Percentiles rank a stretch among this genome's conserved stretches.
Conservation (phyloP, 1,140 invertebrate species). For the Nasonia vitripennis region DNA sequence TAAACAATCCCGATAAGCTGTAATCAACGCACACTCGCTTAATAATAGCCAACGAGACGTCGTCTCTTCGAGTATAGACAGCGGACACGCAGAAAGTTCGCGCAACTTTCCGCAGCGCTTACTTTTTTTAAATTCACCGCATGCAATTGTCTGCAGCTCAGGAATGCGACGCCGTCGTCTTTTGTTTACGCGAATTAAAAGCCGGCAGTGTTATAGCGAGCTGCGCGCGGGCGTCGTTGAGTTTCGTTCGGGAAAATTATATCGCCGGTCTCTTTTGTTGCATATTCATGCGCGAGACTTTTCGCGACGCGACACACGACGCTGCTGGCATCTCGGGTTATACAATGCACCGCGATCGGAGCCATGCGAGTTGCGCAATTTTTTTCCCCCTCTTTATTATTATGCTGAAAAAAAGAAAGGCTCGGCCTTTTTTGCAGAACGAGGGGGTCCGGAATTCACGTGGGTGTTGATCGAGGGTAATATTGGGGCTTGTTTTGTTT, state of each 20-base stretch:
- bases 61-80: too few species aligned
- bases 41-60: too few species aligned
- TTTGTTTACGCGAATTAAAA: neutral
- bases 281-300: slow-evolving; percentile 19
- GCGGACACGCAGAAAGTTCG: too few species aligned
- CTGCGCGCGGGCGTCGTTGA: neutral
- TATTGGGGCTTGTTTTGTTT: too few species aligned
- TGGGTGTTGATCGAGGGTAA: neutral
- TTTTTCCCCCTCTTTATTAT: neutral
- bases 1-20: too few species aligned
- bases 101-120: neutral
- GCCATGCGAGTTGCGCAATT: neutral
- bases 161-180: neutral
- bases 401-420: neutral
- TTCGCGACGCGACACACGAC: neutral
- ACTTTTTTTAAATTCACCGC: neutral
- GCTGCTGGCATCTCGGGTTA: neutral
- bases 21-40: too few species aligned
- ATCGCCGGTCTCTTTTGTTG: neutral
- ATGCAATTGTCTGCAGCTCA: neutral
- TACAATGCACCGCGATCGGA: slow-evolving; percentile 14
- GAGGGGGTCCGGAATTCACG: neutral
- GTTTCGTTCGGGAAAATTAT: slow-evolving; percentile 10
- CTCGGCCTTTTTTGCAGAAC: neutral
- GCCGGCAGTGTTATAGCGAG: neutral